Evolutionary conservation across 92 coral and sea anemone genomes (phyloP).

Genomic region (Metridium senile): DNA sequence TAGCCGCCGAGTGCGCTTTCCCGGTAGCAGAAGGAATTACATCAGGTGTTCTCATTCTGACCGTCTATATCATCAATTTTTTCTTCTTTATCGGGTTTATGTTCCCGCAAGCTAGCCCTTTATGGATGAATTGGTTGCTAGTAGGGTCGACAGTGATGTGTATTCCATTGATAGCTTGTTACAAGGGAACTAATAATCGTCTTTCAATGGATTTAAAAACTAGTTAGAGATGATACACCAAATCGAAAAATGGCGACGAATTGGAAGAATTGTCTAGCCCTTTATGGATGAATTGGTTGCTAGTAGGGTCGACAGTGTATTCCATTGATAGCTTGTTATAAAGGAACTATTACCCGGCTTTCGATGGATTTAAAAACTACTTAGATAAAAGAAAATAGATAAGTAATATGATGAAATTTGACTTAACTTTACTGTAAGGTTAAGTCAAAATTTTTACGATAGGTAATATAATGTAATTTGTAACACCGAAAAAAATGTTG

Average conservation of each 20-base stretch:
- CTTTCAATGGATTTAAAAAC: constrained; percentile 73
- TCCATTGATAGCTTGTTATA: constrained; percentile 72
- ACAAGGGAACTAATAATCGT: constrained; percentile 70
- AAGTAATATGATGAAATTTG: too few species aligned
- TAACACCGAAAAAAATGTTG: too few species aligned
- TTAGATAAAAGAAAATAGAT: too few species aligned
- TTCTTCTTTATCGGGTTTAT: constrained; percentile 86
- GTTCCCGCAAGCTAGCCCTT: constrained; percentile 93
- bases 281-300: constrained; percentile 96
- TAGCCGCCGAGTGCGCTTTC: constrained; percentile 90
- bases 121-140: constrained; percentile 96
- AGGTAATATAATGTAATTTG: too few species aligned
- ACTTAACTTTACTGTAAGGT: too few species aligned
- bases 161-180: constrained; percentile 72
- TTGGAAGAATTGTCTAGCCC: too few species aligned
- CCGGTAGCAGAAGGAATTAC: constrained; percentile 99
- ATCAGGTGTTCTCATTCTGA: constrained; percentile 80
- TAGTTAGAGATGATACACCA: neutral
- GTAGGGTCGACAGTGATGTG: constrained; percentile 79
- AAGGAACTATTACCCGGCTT: constrained; percentile 70
- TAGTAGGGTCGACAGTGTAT: constrained; percentile 80
- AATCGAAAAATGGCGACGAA: too few species aligned
- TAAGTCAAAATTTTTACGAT: too few species aligned
- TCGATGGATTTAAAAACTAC: constrained; percentile 67
- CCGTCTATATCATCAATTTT: constrained; percentile 78